Evolutionary conservation across 1,140 invertebrate species (phyloP), one percentile per base, ranked within the genome.

Genomic region (Yoshiicerus persimilis): DNA sequence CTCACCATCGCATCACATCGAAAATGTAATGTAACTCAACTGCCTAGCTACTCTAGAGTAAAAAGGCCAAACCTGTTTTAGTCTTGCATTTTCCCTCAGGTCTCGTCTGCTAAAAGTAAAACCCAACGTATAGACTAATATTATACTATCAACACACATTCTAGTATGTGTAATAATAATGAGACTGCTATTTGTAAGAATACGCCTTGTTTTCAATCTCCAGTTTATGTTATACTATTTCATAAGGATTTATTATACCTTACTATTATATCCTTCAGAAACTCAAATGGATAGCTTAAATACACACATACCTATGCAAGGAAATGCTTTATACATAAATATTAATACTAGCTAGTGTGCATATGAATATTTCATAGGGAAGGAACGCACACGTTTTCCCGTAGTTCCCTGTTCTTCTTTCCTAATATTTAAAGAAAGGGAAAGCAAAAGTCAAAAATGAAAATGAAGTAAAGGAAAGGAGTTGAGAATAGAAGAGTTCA

Each of bases 1-100:
- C 38, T 23, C 83, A 47, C 39, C 30, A 47, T 84, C 83, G 83
- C 25, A 84, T 84, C 83, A 30, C 23, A 84, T 30, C 23, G 13
- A 75, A 75, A 84, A n/a, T 30, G 23, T 32, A 47, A 41, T 16
- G 27, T 47, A 41, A 25, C 27, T 23, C 27, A 36, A n/a, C 75
- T 23, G 70, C 56, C 32, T 13, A 80, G 27, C 16, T 70, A 80
- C 75, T 80, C 32, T n/a, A 16, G 13, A 56, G 9, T 56, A 84
- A 62, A 84, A 84, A 84, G 41, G 41, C 83, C 38, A 84, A 84
- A 62, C 83, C 38, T 84, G 83, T 84, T 41, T 84, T 84, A 30
- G 39, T 23, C 38, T 30, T 23, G n/a, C 13, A n/a, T 84, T 56
- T 13, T 83, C 34, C 38, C 34, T 11, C 77, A 41, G 77, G 77